Conservation (phyloP, 2,797 vertebrate species). For the Microcaecilia unicolor region DNA sequence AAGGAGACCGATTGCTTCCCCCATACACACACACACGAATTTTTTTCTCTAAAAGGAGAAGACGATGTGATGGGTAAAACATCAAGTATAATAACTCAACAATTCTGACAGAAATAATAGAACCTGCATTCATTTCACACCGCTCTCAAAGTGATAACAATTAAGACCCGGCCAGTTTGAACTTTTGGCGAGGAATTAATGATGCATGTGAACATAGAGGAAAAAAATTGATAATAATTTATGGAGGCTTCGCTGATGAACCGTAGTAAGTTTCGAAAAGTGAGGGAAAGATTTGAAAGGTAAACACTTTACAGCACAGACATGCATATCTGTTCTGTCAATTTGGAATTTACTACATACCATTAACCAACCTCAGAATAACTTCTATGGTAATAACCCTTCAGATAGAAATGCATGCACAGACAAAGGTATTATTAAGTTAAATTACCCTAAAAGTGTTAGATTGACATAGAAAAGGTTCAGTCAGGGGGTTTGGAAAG, state of each 20-base stretch:
- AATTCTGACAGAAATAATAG: constrained; percentile 26
- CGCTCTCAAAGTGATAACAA: constrained; percentile 32
- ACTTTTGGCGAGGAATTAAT: constrained; percentile 44
- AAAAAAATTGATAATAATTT: constrained; percentile 37
- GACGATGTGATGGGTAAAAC: constrained; percentile 17
- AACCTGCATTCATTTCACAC: constrained; percentile 19
- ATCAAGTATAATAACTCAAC: constrained; percentile 19
- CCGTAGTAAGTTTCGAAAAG: constrained; percentile 42
- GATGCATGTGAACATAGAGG: constrained; percentile 25
- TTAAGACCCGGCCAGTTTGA: constrained; percentile 43
- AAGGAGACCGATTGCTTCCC: not conserved
- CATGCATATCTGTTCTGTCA: constrained; percentile 44
- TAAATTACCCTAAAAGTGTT: constrained; percentile 65
- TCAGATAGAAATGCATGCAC: constrained; percentile 47
- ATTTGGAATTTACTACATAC: constrained; percentile 53
- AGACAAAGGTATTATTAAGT: constrained; percentile 63
- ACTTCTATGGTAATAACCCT: constrained; percentile 62
- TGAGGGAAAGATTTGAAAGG: constrained; percentile 30
- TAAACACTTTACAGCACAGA: constrained; percentile 51
- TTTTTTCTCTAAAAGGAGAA: not conserved
- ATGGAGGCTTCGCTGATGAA: constrained; percentile 27
- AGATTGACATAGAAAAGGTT: constrained; percentile 57
- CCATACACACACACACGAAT: no score
- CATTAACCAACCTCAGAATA: constrained; percentile 70
- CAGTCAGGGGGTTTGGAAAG: constrained; percentile 53